Conservation (phyloP, 2,888 invertebrate genomes). For the Stramonita haemastoma region DNA sequence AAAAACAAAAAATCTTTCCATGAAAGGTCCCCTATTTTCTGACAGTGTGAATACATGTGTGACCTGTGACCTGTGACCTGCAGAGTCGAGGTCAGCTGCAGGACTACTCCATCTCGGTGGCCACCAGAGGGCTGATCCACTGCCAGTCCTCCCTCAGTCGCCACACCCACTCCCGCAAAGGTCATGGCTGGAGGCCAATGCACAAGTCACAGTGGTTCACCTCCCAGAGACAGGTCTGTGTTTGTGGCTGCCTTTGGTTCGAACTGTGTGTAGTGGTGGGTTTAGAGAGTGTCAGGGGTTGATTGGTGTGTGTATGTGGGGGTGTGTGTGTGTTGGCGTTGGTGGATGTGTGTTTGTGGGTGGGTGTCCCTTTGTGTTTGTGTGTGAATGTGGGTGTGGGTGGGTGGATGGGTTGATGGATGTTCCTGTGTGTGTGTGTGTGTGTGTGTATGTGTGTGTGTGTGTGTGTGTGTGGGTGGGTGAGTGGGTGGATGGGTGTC, state of each 20-base stretch:
- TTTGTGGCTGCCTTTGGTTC: too few relatives aligned
- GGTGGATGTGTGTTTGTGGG: too few relatives aligned
- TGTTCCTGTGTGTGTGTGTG: slow-evolving; percentile 46
- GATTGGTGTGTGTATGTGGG: too few relatives aligned
- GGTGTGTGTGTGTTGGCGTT: too few relatives aligned
- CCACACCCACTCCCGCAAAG: slow-evolving; percentile 52
- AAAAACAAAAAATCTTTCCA: too few relatives aligned
- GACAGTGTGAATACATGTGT: too few relatives aligned
- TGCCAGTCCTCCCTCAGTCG: slow-evolving; percentile 64
- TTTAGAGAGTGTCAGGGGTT: too few relatives aligned
- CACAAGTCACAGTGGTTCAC: slow-evolving; percentile 76
- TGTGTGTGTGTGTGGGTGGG: neutral
- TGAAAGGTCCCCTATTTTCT: too few relatives aligned
- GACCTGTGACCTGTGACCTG: too few relatives aligned
- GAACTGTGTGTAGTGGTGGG: neutral
- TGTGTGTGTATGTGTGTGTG: slow-evolving; percentile 46
- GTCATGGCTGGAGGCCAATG: slow-evolving; percentile 74
- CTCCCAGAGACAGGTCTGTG: slow-evolving; percentile 59
- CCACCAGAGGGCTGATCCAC: slow-evolving; percentile 71
- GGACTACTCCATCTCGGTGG: slow-evolving; percentile 70
- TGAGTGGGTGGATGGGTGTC: neutral
- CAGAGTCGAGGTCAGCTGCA: slow-evolving; percentile 67
- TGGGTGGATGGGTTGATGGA: too few relatives aligned
- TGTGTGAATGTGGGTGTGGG: too few relatives aligned
- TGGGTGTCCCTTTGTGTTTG: too few relatives aligned